phyloP scores from a whole-genome alignment of 2,113 vertebrate genomes.

The Pyxicephalus adspersus region DNA sequence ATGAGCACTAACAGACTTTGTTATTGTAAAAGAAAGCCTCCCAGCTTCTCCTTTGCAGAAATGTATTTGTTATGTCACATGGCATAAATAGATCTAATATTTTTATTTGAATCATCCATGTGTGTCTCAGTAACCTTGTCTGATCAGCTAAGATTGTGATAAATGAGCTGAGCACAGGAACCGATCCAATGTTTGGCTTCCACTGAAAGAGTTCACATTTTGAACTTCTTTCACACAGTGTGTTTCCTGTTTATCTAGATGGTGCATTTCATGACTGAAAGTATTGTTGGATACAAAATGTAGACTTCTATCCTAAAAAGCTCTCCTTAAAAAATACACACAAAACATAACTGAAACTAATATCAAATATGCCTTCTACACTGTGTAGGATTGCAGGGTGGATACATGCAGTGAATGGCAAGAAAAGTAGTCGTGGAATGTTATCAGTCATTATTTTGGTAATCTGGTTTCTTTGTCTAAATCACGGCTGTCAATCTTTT shows the following conservation, averaged over 20 bases:
- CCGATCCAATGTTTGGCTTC: conserved; percentile 47
- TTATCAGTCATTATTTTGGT: too few relatives aligned
- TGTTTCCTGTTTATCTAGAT: conserved; percentile 45
- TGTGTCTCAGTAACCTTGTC: conserved; percentile 28
- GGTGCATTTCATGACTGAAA: conserved; percentile 25
- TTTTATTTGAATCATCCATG: conserved; percentile 32
- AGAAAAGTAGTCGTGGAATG: too few relatives aligned
- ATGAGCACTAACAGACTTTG: too few relatives aligned
- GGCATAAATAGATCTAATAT: conserved; percentile 9
- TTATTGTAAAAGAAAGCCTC: background rate
- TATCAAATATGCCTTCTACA: too few relatives aligned
- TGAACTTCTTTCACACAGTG: conserved; percentile 32
- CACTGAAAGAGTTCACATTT: conserved; percentile 36
- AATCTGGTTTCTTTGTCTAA: too few relatives aligned
- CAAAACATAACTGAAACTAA: too few relatives aligned
- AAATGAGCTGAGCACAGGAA: conserved; percentile 38
- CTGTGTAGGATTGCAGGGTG: too few relatives aligned
- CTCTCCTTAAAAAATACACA: background rate
- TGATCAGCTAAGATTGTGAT: conserved; percentile 30
- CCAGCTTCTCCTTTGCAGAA: background rate
- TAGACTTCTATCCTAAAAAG: background rate
- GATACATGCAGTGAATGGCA: too few relatives aligned
- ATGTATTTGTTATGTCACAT: background rate
- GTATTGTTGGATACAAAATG: conserved; percentile 25
- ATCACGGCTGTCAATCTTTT: too few relatives aligned